phyloP scores from a whole-genome alignment of 2,797 vertebrate genomes.

The Poeciliopsis paucimaculata region DNA sequence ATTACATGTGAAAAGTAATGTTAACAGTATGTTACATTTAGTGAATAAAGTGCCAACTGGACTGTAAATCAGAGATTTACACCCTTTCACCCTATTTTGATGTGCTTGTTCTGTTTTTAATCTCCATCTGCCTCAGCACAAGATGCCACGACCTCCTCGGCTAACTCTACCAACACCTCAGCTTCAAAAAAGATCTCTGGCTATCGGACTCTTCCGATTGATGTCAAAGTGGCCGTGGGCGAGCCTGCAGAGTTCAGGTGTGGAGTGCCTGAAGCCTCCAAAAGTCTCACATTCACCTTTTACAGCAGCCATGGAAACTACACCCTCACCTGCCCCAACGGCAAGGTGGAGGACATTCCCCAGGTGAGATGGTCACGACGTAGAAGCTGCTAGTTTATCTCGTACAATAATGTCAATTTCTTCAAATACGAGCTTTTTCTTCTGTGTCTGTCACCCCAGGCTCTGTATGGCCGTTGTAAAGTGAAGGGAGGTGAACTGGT shows the following conservation, averaged over 20 bases:
- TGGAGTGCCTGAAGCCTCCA: conserved; percentile 38
- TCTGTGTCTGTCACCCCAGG: conserved; percentile 29
- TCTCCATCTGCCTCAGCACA: conserved; percentile 33
- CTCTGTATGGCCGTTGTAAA: conserved; percentile 58
- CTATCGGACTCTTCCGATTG: conserved; percentile 35
- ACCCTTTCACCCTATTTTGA: no score
- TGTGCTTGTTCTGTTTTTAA: not conserved
- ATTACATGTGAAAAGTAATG: not conserved
- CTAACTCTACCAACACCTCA: not conserved
- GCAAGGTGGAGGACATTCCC: conserved; percentile 32
- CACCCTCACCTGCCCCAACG: conserved; percentile 60
- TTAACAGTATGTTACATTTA: not conserved
- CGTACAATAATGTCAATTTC: not conserved
- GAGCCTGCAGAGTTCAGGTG: conserved; percentile 61
- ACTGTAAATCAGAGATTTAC: not conserved
- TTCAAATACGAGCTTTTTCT: not conserved
- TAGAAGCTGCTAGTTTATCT: not conserved
- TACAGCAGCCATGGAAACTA: conserved; percentile 39
- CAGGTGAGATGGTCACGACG: conserved; percentile 46
- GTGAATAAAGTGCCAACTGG: not conserved
- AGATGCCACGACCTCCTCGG: not conserved
- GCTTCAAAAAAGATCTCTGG: not conserved
- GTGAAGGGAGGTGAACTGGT: conserved; percentile 20
- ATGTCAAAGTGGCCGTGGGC: conserved; percentile 49
- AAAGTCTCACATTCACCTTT: conserved; percentile 49